These are phyloP conservation scores for Drosophila multiciliata DNA, from an alignment of 2,888 invertebrate species.

Conservation along the genomic window DNA sequence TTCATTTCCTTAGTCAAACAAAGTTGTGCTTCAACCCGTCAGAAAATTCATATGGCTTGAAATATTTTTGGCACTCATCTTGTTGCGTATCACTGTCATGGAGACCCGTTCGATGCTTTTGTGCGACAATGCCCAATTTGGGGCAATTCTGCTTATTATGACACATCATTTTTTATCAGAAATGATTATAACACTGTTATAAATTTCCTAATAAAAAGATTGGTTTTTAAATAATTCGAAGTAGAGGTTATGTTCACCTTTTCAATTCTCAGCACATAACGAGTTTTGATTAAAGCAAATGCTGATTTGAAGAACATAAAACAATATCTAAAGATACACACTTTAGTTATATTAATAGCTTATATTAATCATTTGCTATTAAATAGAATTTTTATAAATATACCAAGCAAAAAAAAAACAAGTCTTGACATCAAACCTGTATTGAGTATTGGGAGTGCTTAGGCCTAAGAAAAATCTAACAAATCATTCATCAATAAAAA, in stretches of 20 bases:
- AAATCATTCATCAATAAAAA: constrained; percentile 39
- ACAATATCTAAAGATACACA: neutral
- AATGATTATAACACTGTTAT: too few relatives aligned
- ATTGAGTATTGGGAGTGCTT: neutral
- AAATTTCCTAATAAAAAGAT: neutral
- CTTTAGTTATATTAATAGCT: neutral
- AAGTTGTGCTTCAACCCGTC: neutral
- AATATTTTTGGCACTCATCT: constrained; percentile 32
- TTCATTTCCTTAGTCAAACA: constrained; percentile 60
- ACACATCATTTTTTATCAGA: constrained; percentile 8
- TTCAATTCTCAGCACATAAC: neutral
- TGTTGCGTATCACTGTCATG: constrained; percentile 14
- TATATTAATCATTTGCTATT: neutral
- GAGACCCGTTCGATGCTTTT: constrained; percentile 39
- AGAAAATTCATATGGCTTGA: neutral
- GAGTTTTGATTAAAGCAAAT: neutral
- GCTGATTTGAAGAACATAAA: neutral
- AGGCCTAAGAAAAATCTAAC: constrained; percentile 21
- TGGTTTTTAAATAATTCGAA: neutral
- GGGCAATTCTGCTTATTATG: constrained; percentile 16
- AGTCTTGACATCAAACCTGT: constrained; percentile 1
- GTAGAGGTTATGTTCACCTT: neutral
- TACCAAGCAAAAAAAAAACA: neutral
- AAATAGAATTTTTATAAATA: constrained; percentile 2
- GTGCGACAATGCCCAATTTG: constrained; percentile 59